Conservation (phyloP, 2,888 invertebrate species). For the Eucriotettix oculatus region DNA sequence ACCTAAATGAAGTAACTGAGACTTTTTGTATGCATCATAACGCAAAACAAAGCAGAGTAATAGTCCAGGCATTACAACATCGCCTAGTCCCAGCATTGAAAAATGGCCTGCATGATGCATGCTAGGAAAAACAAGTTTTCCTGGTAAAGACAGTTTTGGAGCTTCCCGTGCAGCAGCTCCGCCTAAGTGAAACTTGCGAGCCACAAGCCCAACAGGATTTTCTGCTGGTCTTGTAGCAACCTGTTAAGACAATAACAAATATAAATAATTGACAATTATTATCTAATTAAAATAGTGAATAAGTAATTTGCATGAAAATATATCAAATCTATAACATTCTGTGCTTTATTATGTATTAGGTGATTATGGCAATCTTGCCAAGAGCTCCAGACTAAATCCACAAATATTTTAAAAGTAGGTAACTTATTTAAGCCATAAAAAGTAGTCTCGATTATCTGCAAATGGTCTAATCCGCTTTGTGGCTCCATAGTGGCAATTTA, state of each 20-base stretch:
- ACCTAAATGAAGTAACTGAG: slow-evolving; percentile 45
- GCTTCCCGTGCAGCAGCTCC: slow-evolving; percentile 72
- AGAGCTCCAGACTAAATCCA: no score
- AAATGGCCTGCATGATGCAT: slow-evolving; percentile 91
- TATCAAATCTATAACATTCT: no score
- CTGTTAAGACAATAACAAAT: slow-evolving; percentile 20
- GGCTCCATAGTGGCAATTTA: no score
- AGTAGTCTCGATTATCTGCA: no score
- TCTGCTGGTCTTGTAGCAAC: slow-evolving; percentile 73
- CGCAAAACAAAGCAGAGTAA: slow-evolving; percentile 89
- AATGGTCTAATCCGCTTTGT: no score
- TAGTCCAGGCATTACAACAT: slow-evolving; percentile 79
- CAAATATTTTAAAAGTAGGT: no score
- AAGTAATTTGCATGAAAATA: no score
- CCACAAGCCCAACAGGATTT: slow-evolving; percentile 85
- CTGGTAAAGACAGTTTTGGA: slow-evolving; percentile 88
- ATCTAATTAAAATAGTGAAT: no score
- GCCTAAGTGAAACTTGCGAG: slow-evolving; percentile 79
- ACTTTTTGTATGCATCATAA: slow-evolving; percentile 94
- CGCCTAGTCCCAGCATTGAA: slow-evolving; percentile 64
- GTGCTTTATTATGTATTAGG: no score
- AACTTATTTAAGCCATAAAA: no score
- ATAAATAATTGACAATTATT: no score
- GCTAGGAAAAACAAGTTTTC: slow-evolving; percentile 93
- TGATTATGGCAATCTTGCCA: no score